phyloP scores from a whole-genome alignment of 2,888 invertebrate genomes.

The Silvanus unidentatus region DNA sequence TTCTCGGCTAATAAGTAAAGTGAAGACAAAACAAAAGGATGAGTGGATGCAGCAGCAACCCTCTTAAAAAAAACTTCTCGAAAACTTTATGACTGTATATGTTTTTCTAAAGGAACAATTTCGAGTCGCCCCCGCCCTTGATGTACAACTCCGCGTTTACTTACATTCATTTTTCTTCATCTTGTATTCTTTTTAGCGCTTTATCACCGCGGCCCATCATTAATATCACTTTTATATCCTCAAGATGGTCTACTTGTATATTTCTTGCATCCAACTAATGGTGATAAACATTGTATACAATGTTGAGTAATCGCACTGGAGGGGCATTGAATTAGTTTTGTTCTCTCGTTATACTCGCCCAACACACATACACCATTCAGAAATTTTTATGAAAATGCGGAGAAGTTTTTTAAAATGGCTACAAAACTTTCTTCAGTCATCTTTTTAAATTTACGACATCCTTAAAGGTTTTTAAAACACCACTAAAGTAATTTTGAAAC shows the following conservation, averaged over 20 bases:
- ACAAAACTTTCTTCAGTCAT: conserved; percentile 43
- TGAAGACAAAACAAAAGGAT: too few species aligned
- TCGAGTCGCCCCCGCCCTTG: conserved; percentile 9
- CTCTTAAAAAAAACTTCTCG: too few species aligned
- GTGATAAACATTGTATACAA: conserved; percentile 48
- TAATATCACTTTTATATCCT: conserved; percentile 50
- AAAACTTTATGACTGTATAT: too few species aligned
- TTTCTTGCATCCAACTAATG: conserved; percentile 46
- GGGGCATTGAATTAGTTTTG: conserved; percentile 6
- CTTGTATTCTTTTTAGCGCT: conserved; percentile 36
- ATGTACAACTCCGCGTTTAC: conserved; percentile 32
- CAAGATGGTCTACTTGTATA: conserved; percentile 45
- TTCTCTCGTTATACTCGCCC: not conserved
- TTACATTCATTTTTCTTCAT: conserved; percentile 44
- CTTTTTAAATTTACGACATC: conserved; percentile 47
- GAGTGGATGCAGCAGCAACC: too few species aligned
- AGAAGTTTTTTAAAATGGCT: too few species aligned
- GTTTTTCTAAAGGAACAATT: too few species aligned
- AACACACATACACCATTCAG: too few species aligned
- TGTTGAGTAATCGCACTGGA: conserved; percentile 31
- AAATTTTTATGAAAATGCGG: too few species aligned
- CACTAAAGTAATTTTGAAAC: conserved; percentile 47
- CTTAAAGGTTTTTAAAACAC: conserved; percentile 45
- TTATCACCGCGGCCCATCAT: conserved; percentile 44
- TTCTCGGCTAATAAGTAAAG: too few species aligned